Conservation (phyloP, 2,888 invertebrate genomes). For the Amphipoea oculea region DNA sequence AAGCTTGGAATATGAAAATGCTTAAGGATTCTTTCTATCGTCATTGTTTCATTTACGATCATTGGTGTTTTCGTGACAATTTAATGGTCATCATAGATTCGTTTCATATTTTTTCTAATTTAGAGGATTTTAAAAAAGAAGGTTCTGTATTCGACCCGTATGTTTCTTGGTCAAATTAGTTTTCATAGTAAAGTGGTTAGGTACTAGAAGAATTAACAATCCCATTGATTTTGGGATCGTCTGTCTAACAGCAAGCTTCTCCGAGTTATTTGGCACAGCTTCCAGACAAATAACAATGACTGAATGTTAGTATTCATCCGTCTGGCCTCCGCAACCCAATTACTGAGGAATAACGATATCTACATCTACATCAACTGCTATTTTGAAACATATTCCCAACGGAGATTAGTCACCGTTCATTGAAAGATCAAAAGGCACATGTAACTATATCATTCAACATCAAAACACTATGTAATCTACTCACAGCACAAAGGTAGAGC, state of each 20-base stretch:
- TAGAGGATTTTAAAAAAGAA: no score
- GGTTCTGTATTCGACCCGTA: no score
- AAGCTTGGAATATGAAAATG: background rate
- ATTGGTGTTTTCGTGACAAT: background rate
- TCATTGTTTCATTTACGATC: background rate
- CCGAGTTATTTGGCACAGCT: conserved; percentile 29
- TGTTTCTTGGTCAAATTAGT: background rate
- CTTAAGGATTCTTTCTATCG: background rate
- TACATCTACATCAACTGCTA: conserved; percentile 12
- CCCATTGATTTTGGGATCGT: conserved; percentile 3
- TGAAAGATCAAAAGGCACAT: conserved; percentile 23
- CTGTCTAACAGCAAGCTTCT: conserved; percentile 5
- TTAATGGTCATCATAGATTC: background rate
- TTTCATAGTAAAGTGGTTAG: background rate
- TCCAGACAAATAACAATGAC: conserved; percentile 21
- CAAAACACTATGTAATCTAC: conserved; percentile 42
- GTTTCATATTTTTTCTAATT: background rate
- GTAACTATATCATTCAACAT: conserved; percentile 28
- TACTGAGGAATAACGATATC: conserved; percentile 2
- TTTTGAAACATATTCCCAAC: conserved; percentile 1
- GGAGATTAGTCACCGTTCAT: conserved; percentile 10
- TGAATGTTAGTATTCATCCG: background rate
- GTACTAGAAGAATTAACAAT: background rate
- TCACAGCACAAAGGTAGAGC: conserved; percentile 55
- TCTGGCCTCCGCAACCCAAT: conserved; percentile 12